Conservation (phyloP, 2,888 invertebrate species). For the Yponomeuta plumbellus region DNA sequence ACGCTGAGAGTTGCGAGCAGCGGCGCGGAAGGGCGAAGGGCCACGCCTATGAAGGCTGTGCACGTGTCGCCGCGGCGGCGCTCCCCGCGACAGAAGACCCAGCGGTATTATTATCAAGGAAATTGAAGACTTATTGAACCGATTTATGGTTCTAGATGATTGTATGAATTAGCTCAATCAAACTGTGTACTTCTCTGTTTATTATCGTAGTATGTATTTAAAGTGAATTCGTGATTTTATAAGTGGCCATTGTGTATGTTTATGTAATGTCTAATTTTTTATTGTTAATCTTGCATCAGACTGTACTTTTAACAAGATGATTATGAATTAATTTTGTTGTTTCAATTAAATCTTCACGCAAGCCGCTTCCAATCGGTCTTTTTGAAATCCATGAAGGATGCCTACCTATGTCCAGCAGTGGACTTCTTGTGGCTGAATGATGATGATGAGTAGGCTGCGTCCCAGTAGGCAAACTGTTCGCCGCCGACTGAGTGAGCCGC, state of each 20-base stretch:
- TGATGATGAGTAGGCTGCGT: no score
- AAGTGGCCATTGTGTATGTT: conserved; percentile 40
- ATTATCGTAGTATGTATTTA: conserved; percentile 2
- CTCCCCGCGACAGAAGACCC: conserved; percentile 57
- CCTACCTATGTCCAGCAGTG: no score
- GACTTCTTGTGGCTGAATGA: no score
- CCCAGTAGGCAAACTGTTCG: no score
- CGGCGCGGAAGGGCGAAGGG: conserved; percentile 60
- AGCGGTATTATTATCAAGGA: conserved; percentile 12
- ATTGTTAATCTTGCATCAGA: conserved; percentile 12
- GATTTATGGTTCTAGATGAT: conserved; percentile 1
- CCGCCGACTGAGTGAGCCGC: no score
- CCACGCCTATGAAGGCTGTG: conserved; percentile 77
- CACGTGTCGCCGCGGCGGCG: conserved; percentile 63
- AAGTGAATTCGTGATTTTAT: conserved; percentile 31
- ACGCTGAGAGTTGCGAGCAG: conserved; percentile 65
- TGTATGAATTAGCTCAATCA: conserved; percentile 3
- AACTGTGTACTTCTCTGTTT: conserved; percentile 19
- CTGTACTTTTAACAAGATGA: conserved; percentile 14
- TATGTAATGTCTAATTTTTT: conserved; percentile 7
- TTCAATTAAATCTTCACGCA: neutral
- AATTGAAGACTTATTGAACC: conserved; percentile 1
- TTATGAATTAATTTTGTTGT: conserved; percentile 14
- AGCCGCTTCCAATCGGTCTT: no score
- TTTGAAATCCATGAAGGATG: no score